These are phyloP conservation scores for Lepus oiostolus DNA, from an alignment of 2,797 vertebrate genomes.

Conservation along the genomic window DNA sequence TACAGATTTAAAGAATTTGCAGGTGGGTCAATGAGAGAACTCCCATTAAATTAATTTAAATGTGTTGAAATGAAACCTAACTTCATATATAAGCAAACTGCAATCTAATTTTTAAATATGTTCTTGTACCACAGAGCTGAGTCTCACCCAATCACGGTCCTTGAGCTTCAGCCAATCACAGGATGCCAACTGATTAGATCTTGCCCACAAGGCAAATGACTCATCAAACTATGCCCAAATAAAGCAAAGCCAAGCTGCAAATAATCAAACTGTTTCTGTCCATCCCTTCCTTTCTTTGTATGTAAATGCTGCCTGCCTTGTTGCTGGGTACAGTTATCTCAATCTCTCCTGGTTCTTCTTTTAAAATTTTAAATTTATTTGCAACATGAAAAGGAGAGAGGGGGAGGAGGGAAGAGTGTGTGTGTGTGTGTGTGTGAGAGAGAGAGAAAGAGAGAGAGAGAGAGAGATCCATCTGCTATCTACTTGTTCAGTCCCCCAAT, in stretches of 20 bases:
- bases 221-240: conserved; percentile 49
- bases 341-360: background rate
- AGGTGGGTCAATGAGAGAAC: conserved; percentile 39
- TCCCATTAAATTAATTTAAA: conserved; percentile 12
- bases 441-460: no score
- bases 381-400: no score
- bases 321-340: background rate
- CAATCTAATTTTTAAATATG: background rate
- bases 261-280: background rate
- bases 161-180: conserved; percentile 29
- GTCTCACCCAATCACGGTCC: background rate
- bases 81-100: background rate
- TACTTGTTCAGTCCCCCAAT: no score
- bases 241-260: background rate
- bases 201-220: conserved; percentile 2
- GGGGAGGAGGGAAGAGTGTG: no score
- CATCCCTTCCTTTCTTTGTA: background rate
- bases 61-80: background rate
- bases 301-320: background rate
- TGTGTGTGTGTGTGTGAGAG: no score
- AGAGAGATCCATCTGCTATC: no score
- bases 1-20: conserved; percentile 55
- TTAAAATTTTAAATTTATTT: no score
- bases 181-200: conserved; percentile 16
- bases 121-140: conserved; percentile 10